Evolutionary conservation across 1,140 invertebrate genomes (phyloP).

Genomic region (Drosophila busckii): DNA sequence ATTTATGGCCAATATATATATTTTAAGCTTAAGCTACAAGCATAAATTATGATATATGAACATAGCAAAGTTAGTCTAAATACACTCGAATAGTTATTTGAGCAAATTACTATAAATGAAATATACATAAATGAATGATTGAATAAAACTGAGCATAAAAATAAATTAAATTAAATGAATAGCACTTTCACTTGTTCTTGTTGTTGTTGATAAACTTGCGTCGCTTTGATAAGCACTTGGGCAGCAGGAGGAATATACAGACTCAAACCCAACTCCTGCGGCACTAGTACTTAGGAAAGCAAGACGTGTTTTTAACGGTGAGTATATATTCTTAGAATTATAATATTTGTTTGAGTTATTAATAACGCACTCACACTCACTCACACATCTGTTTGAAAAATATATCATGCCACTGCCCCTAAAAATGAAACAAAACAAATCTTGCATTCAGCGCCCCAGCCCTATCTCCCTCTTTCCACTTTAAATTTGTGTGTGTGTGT

Average conservation of each 20-base stretch:
- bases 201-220: constrained; percentile 42
- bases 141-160: constrained; percentile 49
- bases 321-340: constrained; percentile 16
- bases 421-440: constrained; percentile 16
- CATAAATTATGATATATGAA: constrained; percentile 60
- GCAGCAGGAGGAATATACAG: constrained; percentile 78
- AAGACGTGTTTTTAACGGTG: constrained; percentile 20
- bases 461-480: background rate
- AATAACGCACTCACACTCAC: constrained; percentile 52
- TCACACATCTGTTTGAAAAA: constrained; percentile 39
- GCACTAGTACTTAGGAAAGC: constrained; percentile 80
- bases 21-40: constrained; percentile 40
- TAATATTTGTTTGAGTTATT: constrained; percentile 46
- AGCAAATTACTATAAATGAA: constrained; percentile 24
- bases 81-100: constrained; percentile 59
- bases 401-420: constrained; percentile 27
- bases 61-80: constrained; percentile 43
- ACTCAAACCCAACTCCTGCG: constrained; percentile 78
- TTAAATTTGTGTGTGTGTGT: constrained; percentile 1
- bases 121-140: constrained; percentile 59
- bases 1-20: constrained; percentile 42
- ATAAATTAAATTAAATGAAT: constrained; percentile 29
- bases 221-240: constrained; percentile 79
- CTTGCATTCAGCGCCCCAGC: background rate
- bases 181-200: constrained; percentile 4